A percentile compares a stretch with the other conserved stretches of the same genome.
Evolutionary conservation across 92 coral and sea anemone species (phyloP).

Genomic region (Paragorgia papillata): DNA sequence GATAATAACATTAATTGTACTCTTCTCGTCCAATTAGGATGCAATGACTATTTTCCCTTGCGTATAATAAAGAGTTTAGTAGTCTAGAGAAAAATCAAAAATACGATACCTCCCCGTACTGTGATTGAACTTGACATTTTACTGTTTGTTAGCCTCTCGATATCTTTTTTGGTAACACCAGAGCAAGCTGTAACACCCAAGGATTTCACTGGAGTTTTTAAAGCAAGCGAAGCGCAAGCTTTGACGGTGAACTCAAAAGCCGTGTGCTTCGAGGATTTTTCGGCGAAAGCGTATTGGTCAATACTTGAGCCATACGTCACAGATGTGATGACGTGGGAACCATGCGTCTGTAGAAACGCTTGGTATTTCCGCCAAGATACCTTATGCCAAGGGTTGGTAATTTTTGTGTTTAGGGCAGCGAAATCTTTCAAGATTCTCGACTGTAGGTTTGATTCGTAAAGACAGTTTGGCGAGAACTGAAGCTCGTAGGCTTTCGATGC

Average conservation of each 20-base stretch:
- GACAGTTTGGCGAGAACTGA: conserved; percentile 60
- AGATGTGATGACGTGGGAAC: conserved; percentile 60
- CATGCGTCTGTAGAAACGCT: conserved; percentile 53
- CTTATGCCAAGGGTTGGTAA: conserved; percentile 38
- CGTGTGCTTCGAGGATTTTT: conserved; percentile 8
- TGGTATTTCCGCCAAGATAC: conserved; percentile 53
- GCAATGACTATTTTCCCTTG: too few relatives aligned
- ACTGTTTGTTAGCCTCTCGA: background rate
- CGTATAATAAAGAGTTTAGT: too few relatives aligned
- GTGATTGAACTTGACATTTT: conserved; percentile 33
- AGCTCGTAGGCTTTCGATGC: conserved; percentile 34
- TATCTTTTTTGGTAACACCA: conserved; percentile 22
- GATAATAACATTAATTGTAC: too few relatives aligned
- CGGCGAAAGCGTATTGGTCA: conserved; percentile 64
- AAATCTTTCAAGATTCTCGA: conserved; percentile 44
- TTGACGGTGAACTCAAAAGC: conserved; percentile 60
- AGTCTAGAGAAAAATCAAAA: too few relatives aligned
- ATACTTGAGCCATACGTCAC: conserved; percentile 61
- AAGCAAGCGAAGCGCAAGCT: conserved; percentile 59
- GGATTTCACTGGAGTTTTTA: background rate
- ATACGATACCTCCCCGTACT: conserved; percentile 52
- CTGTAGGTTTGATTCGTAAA: conserved; percentile 29
- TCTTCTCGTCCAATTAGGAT: too few relatives aligned
- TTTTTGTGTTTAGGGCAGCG: conserved; percentile 15
- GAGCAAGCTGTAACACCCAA: conserved; percentile 27